These are phyloP conservation scores for Poicephalus meyeri DNA, from an alignment of 2,113 vertebrate species.

Conservation along the genomic window DNA sequence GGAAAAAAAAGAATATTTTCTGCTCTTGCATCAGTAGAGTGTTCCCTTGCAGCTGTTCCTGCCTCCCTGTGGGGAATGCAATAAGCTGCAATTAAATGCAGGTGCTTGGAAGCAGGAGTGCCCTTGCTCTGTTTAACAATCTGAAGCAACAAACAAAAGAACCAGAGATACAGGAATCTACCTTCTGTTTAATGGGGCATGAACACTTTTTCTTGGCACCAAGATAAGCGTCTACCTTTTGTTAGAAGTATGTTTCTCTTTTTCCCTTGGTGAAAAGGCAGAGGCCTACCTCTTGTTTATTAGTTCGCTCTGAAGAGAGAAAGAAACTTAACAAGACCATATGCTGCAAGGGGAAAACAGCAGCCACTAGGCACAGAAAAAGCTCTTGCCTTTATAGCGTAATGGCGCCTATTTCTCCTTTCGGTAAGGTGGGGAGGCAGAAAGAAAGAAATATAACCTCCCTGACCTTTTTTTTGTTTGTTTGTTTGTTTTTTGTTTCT, in stretches of 20 bases:
- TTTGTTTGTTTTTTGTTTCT: too few species aligned
- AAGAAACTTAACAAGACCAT: constrained; percentile 22
- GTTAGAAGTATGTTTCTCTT: neutral
- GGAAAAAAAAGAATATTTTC: neutral
- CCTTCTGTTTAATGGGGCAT: constrained; percentile 34
- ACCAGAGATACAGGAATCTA: constrained; percentile 22
- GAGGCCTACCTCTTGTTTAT: constrained; percentile 1
- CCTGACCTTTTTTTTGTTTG: rapidly evolving
- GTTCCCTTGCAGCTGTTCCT: constrained; percentile 62
- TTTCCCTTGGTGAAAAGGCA: constrained; percentile 24
- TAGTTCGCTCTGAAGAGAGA: neutral
- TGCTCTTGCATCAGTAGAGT: constrained; percentile 27
- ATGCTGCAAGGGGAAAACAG: neutral
- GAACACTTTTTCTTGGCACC: neutral
- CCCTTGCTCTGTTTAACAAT: constrained; percentile 61
- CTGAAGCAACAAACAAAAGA: constrained; percentile 59
- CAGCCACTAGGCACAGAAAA: neutral
- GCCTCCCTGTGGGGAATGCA: constrained; percentile 48
- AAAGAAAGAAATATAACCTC: neutral
- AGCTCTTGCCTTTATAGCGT: neutral
- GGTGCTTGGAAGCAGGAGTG: constrained; percentile 59
- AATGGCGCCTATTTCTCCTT: neutral
- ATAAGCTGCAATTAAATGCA: constrained; percentile 70
- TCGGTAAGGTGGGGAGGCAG: neutral
- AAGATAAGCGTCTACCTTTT: neutral